Base-by-base conservation (phyloP, 2,797 vertebrate species). In the Aselliscus stoliczkanus region DNA sequence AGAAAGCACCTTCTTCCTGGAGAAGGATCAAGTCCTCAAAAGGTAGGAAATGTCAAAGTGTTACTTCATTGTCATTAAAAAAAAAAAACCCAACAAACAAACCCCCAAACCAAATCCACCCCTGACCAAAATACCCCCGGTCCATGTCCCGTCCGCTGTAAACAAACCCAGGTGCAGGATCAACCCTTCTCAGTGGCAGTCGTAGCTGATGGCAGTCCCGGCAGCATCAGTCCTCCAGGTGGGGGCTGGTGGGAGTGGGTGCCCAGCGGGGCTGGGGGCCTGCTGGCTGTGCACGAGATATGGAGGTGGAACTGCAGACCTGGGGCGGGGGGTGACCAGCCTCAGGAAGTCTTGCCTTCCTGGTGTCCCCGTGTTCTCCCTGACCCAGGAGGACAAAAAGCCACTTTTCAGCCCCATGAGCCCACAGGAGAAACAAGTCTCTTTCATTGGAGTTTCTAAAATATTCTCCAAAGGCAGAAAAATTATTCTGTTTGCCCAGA, bases 201-300 rank as follows among this genome's bases (percentile, higher is more conserved):
- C 47, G 65, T 5, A 37, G 97, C 96, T 89, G 88, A 88, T 27
- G 96, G 73, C 60, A 17, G 95, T 91, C 89, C 81, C 95, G 8
- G 92, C 97, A 94, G 98, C 98, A 76, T 97, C 89, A 83, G 97
- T 94, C 97, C 97, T 97, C 96, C 93, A 89, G 95, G 97, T 93
- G 98, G 98, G 97, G 98, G 97, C 98, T 95, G 97, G 97, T 83
- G 85, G 97, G 97, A 95, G 72, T 2, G 9, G 87, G 83, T 2
- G 9, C 90, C 98, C 97, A 56, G 95, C 94, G 95, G 96, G 97
- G 97, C 39, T 1, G 2, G 97, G 47, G 97, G 98, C 97, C 65
- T n/a, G 77, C 89, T 70, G 84, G 95, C 97, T 97, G 98, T 98
- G 98, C 98, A 96, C 97, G 97, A 98, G 99, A 99, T 99, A 98